Evolutionary conservation across 2,888 invertebrate genomes (phyloP).

Genomic region (Caenorhabditis uteleia): DNA sequence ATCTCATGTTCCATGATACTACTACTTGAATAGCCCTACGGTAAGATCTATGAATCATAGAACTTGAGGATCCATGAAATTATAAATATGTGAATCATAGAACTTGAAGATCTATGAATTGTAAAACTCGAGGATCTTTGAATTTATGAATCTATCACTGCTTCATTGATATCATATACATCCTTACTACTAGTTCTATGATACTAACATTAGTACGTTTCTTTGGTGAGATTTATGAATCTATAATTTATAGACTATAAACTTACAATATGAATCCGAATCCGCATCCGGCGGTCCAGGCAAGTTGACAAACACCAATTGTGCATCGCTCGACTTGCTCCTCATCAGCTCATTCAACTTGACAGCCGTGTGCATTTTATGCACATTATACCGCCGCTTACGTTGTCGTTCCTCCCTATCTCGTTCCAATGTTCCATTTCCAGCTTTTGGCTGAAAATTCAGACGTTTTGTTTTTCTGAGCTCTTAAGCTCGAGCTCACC

Average conservation of each 20-base stretch:
- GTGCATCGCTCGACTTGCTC: constrained; percentile 92
- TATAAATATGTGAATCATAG: no score
- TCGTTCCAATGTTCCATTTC: constrained; percentile 38
- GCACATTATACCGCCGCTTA: constrained; percentile 76
- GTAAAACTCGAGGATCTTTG: no score
- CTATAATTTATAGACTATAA: not conserved
- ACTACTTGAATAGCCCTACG: no score
- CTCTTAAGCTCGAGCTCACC: constrained; percentile 7
- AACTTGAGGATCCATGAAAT: no score
- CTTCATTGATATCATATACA: no score
- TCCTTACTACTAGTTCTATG: no score
- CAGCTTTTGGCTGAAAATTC: constrained; percentile 17
- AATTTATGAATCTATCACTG: no score
- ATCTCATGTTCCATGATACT: no score
- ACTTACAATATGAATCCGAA: constrained; percentile 67
- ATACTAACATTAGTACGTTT: no score
- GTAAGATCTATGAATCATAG: no score
- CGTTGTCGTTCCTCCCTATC: constrained; percentile 34
- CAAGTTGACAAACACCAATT: constrained; percentile 95
- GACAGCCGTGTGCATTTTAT: constrained; percentile 98
- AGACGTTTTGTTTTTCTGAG: not conserved
- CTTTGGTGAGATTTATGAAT: no score
- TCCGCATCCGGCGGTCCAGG: constrained; percentile 83
- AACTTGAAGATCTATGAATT: no score
- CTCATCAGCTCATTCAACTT: constrained; percentile 97